These are phyloP conservation scores for Dicrostonyx torquatus DNA, from an alignment of 2,797 vertebrate species.

Conservation along the genomic window DNA sequence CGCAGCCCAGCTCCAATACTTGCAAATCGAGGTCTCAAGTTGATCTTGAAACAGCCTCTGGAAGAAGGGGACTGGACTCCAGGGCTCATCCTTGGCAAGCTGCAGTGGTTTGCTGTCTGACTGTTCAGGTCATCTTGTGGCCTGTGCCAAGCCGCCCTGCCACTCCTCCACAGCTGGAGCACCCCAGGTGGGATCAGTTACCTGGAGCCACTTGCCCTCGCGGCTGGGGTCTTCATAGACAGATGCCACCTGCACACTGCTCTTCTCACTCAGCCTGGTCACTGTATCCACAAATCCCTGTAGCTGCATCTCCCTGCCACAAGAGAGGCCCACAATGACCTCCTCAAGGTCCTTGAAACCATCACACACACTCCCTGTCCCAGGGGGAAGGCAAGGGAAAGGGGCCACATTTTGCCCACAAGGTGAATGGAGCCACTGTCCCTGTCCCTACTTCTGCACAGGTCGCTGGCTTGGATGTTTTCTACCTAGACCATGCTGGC, in stretches of 20 bases:
- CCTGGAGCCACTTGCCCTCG: conserved; percentile 78
- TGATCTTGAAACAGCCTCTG: too few relatives aligned
- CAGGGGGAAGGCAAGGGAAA: neutral
- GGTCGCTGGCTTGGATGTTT: neutral
- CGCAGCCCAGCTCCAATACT: accelerated
- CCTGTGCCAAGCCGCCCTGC: accelerated
- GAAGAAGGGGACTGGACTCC: neutral
- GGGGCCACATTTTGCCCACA: accelerated
- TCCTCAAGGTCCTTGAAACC: accelerated
- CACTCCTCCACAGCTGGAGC: accelerated
- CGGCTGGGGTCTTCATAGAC: conserved; percentile 72
- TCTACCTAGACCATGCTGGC: neutral
- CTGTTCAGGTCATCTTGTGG: too few relatives aligned
- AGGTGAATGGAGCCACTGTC: neutral
- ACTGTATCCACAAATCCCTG: conserved; percentile 56
- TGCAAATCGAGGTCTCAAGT: accelerated
- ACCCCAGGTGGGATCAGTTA: neutral
- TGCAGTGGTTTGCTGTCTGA: accelerated
- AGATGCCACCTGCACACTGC: neutral
- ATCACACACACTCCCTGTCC: neutral
- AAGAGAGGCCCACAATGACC: neutral
- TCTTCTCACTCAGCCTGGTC: conserved; percentile 20
- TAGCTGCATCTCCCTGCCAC: conserved; percentile 67
- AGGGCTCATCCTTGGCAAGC: too few relatives aligned
- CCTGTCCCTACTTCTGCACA: neutral